Conservation (phyloP, 2,888 invertebrate genomes). For the Gonocerus acuteangulatus region DNA sequence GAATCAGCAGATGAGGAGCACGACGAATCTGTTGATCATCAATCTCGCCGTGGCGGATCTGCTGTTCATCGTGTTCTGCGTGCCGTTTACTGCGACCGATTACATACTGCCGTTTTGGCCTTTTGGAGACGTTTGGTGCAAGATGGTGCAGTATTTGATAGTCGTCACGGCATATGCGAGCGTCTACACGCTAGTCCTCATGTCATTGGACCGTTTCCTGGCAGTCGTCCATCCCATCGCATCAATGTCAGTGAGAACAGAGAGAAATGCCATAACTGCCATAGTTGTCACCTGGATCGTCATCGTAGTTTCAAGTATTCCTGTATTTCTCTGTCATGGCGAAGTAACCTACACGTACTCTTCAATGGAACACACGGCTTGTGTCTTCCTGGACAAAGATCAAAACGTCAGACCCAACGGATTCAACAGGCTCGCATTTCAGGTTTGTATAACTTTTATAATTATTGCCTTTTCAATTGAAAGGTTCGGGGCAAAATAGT, state of each 20-base stretch:
- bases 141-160: slow-evolving; percentile 82
- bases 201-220: slow-evolving; percentile 86
- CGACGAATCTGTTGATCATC: slow-evolving; percentile 85
- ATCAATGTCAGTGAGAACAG: slow-evolving; percentile 73
- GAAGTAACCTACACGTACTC: slow-evolving; percentile 60
- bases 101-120: slow-evolving; percentile 85
- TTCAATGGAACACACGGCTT: slow-evolving; percentile 58
- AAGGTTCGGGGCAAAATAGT: too few species aligned
- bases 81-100: slow-evolving; percentile 87
- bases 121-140: slow-evolving; percentile 83
- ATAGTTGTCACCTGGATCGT: slow-evolving; percentile 73
- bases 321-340: slow-evolving; percentile 68
- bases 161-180: slow-evolving; percentile 89
- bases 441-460: too few species aligned
- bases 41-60: slow-evolving; percentile 85
- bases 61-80: slow-evolving; percentile 85
- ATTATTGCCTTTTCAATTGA: too few species aligned
- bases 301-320: slow-evolving; percentile 69
- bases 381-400: slow-evolving; percentile 60
- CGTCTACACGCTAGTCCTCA: slow-evolving; percentile 85
- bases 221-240: slow-evolving; percentile 89
- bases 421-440: slow-evolving; percentile 41
- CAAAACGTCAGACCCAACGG: slow-evolving; percentile 42
- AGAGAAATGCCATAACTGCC: slow-evolving; percentile 69
- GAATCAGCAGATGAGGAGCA: slow-evolving; percentile 86